Conservation (phyloP, 2,113 vertebrate genomes). For the Motacilla alba region DNA sequence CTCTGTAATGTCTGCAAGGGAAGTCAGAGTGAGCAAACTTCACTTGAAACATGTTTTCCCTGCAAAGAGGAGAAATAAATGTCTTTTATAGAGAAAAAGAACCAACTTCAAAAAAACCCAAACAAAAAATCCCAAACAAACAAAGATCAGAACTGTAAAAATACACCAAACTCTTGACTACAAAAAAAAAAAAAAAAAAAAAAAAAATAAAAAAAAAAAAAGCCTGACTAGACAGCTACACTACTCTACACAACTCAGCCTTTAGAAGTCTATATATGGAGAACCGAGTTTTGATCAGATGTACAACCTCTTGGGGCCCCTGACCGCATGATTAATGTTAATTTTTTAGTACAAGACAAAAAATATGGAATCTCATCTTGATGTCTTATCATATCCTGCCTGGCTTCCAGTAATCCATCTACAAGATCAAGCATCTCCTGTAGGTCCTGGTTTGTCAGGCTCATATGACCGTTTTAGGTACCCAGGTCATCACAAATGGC, state of each 20-base stretch:
- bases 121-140: not conserved
- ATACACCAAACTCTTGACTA: not conserved
- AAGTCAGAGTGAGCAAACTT: not conserved
- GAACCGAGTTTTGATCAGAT: not conserved
- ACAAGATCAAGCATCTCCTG: not conserved
- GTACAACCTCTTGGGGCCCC: not conserved
- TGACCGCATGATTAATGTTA: not conserved
- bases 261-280: not conserved
- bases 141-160: not conserved
- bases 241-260: too few relatives aligned
- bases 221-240: not conserved
- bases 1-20: not conserved
- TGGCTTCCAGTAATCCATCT: not conserved
- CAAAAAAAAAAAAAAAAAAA: not conserved
- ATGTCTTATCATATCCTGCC: not conserved
- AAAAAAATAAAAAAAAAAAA: not conserved
- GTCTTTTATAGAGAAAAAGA: not conserved
- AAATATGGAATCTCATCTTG: not conserved
- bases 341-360: not conserved
- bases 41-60: not conserved
- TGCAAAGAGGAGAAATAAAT: not conserved
- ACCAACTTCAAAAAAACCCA: accelerated
- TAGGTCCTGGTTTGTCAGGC: not conserved
- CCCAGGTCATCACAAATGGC: not conserved
- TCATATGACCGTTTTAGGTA: not conserved